Conservation (phyloP, 2,888 invertebrate species). For the Pocota personata region DNA sequence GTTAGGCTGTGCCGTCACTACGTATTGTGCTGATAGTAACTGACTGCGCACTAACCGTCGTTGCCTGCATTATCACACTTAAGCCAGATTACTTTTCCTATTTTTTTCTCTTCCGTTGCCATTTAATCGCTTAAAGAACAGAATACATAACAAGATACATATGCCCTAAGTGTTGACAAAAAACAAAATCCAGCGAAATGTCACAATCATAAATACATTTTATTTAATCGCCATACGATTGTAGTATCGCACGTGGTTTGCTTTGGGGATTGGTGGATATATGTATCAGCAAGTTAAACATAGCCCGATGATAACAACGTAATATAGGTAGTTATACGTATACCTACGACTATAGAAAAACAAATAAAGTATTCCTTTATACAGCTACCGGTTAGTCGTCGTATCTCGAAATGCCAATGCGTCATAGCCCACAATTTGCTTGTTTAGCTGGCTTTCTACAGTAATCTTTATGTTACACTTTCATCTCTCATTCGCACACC, state of each 20-base stretch:
- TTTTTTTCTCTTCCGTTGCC: background rate
- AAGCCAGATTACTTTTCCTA: background rate
- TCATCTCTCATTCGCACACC: background rate
- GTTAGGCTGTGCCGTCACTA: no score
- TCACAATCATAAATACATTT: background rate
- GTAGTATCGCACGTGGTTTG: background rate
- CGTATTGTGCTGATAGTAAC: background rate
- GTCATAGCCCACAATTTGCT: conserved; percentile 2
- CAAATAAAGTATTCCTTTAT: background rate
- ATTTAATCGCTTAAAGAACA: background rate
- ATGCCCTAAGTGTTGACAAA: background rate
- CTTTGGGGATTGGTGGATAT: background rate
- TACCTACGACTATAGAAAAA: background rate
- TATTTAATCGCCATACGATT: background rate
- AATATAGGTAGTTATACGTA: background rate
- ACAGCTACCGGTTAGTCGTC: background rate
- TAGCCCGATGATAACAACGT: background rate
- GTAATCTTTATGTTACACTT: background rate
- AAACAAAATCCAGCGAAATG: background rate
- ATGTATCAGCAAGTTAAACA: background rate
- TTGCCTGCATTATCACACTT: background rate
- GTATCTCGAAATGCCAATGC: conserved; percentile 7
- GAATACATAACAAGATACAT: background rate
- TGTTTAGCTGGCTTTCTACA: conserved; percentile 27
- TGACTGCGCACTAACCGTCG: background rate